These are phyloP conservation scores for Euphysa ruthae DNA, from an alignment of 30 jellyfish, hydroid and myxozoan genomes.

Conservation along the genomic window DNA sequence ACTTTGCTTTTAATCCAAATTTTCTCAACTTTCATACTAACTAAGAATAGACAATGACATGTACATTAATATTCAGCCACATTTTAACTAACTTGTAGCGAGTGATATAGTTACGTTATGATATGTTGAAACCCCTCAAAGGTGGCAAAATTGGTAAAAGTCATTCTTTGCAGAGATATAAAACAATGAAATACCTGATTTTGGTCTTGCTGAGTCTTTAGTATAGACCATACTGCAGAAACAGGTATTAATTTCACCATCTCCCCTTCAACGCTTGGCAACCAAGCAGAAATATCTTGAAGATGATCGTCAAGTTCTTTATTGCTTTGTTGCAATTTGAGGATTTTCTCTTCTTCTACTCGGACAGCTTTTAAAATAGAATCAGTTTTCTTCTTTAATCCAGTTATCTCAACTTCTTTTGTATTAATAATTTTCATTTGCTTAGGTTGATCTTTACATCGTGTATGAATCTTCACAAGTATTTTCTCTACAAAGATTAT, in stretches of 20 bases:
- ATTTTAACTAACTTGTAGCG: too few species aligned
- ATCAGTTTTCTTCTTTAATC: slow-evolving; percentile 19
- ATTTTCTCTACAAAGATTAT: slow-evolving; percentile 53
- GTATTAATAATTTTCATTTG: slow-evolving; percentile 27
- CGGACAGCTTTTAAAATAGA: slow-evolving; percentile 19
- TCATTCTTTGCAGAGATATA: slow-evolving; percentile 25
- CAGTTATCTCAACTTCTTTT: slow-evolving; percentile 30
- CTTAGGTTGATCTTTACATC: slow-evolving; percentile 35
- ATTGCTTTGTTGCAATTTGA: slow-evolving; percentile 8
- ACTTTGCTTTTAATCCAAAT: too few species aligned
- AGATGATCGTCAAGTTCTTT: slow-evolving; percentile 39
- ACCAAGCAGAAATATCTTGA: slow-evolving; percentile 35
- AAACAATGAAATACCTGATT: slow-evolving; percentile 6
- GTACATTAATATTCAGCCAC: too few species aligned
- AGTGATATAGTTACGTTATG: neutral
- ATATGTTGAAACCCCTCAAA: neutral
- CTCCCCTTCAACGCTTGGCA: slow-evolving; percentile 57
- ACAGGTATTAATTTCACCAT: slow-evolving; percentile 67
- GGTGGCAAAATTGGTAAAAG: too few species aligned
- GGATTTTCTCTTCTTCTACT: slow-evolving; percentile 44
- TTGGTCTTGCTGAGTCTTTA: slow-evolving; percentile 53
- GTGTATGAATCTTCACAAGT: slow-evolving; percentile 23
- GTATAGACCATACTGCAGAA: slow-evolving; percentile 60
- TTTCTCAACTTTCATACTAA: too few species aligned
- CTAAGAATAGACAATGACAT: too few species aligned